A percentile compares a stretch with the other conserved stretches of the same genome.
phyloP scores from a whole-genome alignment of 2,113 vertebrate species.

The Apteryx owenii region DNA sequence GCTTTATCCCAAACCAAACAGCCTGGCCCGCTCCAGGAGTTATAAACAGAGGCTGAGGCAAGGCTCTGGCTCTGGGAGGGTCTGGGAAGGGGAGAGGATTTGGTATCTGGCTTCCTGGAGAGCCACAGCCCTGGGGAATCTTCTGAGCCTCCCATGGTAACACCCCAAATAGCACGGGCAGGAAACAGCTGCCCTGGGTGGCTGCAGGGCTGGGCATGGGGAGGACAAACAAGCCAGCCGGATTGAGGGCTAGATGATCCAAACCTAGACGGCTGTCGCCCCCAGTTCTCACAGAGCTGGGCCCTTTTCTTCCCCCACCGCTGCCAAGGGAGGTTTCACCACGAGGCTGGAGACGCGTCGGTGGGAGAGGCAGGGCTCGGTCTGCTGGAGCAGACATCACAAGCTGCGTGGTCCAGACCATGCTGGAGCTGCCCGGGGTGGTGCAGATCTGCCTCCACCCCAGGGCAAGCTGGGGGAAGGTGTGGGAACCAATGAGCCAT shows the following conservation, averaged over 20 bases:
- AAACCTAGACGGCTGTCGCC: background rate
- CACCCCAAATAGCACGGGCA: background rate
- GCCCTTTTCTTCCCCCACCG: too few species aligned
- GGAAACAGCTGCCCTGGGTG: constrained; percentile 10
- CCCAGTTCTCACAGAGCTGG: background rate
- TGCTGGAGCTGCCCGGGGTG: background rate
- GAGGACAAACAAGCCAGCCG: background rate
- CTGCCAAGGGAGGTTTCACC: background rate
- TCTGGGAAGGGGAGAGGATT: constrained; percentile 48
- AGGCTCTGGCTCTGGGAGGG: constrained; percentile 42
- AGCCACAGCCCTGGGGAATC: constrained; percentile 42
- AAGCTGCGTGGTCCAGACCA: background rate
- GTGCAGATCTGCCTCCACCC: background rate
- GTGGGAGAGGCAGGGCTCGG: fast-evolving
- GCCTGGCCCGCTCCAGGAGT: constrained; percentile 26
- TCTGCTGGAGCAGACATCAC: background rate
- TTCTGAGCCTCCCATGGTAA: constrained; percentile 28
- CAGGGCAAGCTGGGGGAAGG: background rate
- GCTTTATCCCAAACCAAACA: constrained; percentile 75
- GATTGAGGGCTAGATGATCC: fast-evolving
- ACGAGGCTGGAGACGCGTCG: background rate
- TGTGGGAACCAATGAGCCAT: background rate
- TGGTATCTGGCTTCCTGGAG: constrained; percentile 62
- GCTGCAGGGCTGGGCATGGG: background rate
- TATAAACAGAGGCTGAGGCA: constrained; percentile 70